Evolutionary conservation across 2,797 vertebrate species (phyloP), one percentile per base, ranked within the genome.

Genomic region (Bradypodion ventrale): DNA sequence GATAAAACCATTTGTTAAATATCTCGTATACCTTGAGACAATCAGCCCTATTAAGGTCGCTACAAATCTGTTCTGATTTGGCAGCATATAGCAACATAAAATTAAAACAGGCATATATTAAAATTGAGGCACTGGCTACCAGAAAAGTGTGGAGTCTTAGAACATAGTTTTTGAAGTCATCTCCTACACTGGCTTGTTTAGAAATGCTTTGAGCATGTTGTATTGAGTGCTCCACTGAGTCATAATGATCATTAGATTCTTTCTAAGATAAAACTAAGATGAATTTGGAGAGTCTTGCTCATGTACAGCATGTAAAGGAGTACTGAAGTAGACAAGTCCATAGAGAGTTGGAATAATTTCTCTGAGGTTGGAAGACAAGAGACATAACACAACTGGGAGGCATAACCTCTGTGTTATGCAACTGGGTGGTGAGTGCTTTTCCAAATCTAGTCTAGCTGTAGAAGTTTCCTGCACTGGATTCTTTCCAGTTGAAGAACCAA

Each of bases 131-230:
- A 70, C 8, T 25, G 74, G 35, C 42, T 23, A 49, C 3, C 0
- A 84, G 4, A 83, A 65, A n/a, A 5, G 19, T 13, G 12, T 84
- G 79, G 62, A 78, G 86, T 80, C 9, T 59, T 76, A 2, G 7
- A 35, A 60, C 78, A 56, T 8, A 74, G 7, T 63, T 77, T 37
- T 15, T 68, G 73, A 76, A 32, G 60, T 63, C 56, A 59, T 78
- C 75, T 78, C 83, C 44, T 88, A 27, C 10, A 65, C 52, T 69
- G 69, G 29, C 80, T 82, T 37, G 69, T 86, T 83, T 78, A 52
- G 35, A 65, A 86, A 63, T 52, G 35, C 19, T 73, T 78, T 62
- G 32, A 16, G 1, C 19, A 75, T 19, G 66, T 16, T 21, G 19
- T 19, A 10, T 74, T 82, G 7, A 49, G 49, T 78, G 25, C 5